Evolutionary conservation across 2,113 vertebrate genomes (phyloP).

Genomic region (Sclerurus mexicanus): DNA sequence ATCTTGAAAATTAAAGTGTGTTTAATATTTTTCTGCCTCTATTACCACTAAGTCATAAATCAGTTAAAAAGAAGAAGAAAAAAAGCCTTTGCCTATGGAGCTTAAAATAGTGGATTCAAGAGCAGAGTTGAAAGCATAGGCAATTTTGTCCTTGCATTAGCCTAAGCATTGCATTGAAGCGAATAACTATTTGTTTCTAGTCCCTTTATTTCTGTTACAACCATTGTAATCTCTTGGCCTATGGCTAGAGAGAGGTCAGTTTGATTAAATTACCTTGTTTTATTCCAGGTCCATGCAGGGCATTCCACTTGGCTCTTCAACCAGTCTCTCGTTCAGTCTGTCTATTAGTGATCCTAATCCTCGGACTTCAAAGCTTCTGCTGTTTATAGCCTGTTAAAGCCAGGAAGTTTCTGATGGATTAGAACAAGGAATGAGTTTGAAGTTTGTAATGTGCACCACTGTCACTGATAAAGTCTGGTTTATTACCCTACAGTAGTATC

Average conservation of each 20-base stretch:
- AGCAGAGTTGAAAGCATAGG: not conserved
- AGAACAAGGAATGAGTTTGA: conserved; percentile 83
- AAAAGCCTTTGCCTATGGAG: not conserved
- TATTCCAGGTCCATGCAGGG: conserved; percentile 67
- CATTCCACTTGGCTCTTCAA: conserved; percentile 71
- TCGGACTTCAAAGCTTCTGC: conserved; percentile 78
- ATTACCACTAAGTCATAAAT: not conserved
- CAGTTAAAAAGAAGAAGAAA: not conserved
- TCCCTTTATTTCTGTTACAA: conserved; percentile 33
- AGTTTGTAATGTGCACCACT: conserved; percentile 79
- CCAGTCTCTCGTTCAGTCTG: conserved; percentile 64
- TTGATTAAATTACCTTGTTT: conserved; percentile 76
- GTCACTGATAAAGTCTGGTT: conserved; percentile 79
- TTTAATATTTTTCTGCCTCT: not conserved
- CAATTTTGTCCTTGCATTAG: not conserved
- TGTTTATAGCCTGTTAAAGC: conserved; percentile 87
- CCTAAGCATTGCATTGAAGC: not conserved
- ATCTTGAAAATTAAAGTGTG: not conserved
- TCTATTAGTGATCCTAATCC: conserved; percentile 78
- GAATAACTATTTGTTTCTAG: conserved; percentile 2
- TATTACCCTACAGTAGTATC: conserved; percentile 78
- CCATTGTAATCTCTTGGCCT: conserved; percentile 45
- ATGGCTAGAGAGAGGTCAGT: conserved; percentile 41
- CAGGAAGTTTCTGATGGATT: conserved; percentile 87
- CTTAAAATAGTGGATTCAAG: not conserved